phyloP scores from a whole-genome alignment of 2,113 vertebrate species.

The Prunella himalayana region DNA sequence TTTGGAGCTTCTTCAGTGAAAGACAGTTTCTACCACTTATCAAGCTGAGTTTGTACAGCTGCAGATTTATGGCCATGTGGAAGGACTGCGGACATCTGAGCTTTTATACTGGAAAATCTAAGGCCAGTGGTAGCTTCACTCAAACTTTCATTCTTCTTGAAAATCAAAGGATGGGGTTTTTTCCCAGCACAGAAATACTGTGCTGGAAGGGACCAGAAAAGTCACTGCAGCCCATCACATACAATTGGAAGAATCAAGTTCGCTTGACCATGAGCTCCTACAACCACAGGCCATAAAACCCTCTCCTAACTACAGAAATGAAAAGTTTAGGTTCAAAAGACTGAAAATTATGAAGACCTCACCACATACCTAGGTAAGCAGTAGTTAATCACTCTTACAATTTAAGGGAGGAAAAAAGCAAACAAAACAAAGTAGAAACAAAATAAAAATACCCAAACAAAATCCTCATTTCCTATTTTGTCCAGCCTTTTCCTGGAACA shows the following conservation, averaged over 20 bases:
- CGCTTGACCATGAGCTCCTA: not conserved
- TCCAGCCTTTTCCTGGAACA: not conserved
- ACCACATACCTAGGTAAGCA: not conserved
- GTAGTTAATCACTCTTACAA: not conserved
- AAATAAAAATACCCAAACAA: not conserved
- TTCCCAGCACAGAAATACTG: not conserved
- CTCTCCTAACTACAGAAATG: not conserved
- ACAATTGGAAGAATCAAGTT: not conserved
- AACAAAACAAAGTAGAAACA: not conserved
- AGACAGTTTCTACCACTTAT: not conserved
- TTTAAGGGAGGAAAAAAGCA: accelerated
- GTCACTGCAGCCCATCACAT: not conserved
- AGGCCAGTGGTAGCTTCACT: not conserved
- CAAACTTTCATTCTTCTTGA: not conserved
- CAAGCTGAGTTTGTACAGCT: accelerated
- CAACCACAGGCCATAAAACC: not conserved
- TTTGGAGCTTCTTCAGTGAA: not conserved
- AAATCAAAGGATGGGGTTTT: not conserved
- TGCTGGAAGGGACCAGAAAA: not conserved
- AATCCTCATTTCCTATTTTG: not conserved
- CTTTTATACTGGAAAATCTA: not conserved
- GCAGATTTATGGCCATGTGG: not conserved
- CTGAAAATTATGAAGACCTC: not conserved
- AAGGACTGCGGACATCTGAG: not conserved
- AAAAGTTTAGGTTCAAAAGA: not conserved